phyloP scores from a whole-genome alignment of 2,888 invertebrate genomes.

The Andrena hattorfiana region DNA sequence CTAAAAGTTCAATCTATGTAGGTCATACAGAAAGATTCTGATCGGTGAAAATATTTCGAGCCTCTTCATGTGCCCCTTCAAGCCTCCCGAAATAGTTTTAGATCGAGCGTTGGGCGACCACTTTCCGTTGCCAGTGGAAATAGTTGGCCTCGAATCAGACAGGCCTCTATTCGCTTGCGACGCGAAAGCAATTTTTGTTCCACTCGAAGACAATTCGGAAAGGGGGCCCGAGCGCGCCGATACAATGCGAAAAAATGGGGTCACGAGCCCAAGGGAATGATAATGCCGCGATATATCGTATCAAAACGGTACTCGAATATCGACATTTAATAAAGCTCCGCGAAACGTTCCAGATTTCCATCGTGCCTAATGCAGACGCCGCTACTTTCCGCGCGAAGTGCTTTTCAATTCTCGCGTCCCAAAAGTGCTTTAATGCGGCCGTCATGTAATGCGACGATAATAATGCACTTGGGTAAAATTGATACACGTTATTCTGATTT shows the following conservation, averaged over 20 bases:
- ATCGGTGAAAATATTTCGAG: background rate
- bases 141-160: slow-evolving; percentile 44
- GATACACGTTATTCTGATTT: slow-evolving; percentile 4
- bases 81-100: background rate
- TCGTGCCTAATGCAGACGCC: slow-evolving; percentile 42
- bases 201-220: slow-evolving; percentile 61
- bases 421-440: slow-evolving; percentile 19
- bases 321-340: slow-evolving; percentile 60
- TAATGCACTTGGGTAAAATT: background rate
- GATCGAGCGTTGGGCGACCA: slow-evolving; percentile 14
- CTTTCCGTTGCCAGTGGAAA: slow-evolving; percentile 37
- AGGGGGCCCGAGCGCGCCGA: slow-evolving; percentile 18
- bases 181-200: slow-evolving; percentile 56
- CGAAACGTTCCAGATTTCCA: slow-evolving; percentile 41
- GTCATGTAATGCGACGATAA: slow-evolving; percentile 22
- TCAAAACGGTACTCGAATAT: slow-evolving; percentile 38
- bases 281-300: slow-evolving; percentile 57
- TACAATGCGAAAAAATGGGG: slow-evolving; percentile 52
- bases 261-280: slow-evolving; percentile 55
- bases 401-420: slow-evolving; percentile 13
- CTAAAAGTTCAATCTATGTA: slow-evolving; percentile 2
- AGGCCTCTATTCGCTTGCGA: background rate
- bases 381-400: slow-evolving; percentile 11
- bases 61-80: background rate
- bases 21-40: background rate